Percentiles rank a stretch among this genome's conserved stretches.
phyloP scores from a whole-genome alignment of 2,888 invertebrate species.

The Cosmopolites sordidus region DNA sequence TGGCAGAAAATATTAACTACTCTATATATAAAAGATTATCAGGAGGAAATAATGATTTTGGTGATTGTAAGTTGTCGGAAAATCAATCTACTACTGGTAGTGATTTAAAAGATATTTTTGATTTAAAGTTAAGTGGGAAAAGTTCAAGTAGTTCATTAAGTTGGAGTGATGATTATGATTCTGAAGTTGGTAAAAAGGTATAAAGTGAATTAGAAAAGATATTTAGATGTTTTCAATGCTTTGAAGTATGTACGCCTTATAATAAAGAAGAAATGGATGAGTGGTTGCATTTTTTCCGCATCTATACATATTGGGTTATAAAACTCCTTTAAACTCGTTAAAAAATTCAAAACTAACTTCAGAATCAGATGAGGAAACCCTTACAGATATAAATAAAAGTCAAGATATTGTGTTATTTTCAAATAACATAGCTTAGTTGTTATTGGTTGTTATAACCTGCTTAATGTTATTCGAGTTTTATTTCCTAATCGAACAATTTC shows the following conservation, averaged over 20 bases:
- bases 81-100: constrained; percentile 8
- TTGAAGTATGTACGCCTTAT: constrained; percentile 50
- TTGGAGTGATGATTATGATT: constrained; percentile 54
- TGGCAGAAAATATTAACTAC: constrained; percentile 7
- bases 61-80: neutral
- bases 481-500: no score
- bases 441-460: no score
- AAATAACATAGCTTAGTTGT: no score
- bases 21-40: neutral
- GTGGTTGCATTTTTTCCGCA: constrained; percentile 55
- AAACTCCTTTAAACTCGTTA: constrained; percentile 19
- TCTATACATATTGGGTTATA: constrained; percentile 16
- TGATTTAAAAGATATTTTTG: constrained; percentile 16
- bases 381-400: neutral
- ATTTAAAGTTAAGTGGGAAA: constrained; percentile 27
- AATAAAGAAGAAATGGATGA: constrained; percentile 57
- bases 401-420: neutral
- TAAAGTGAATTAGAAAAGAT: constrained; percentile 56
- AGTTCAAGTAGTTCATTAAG: constrained; percentile 47
- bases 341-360: constrained; percentile 13
- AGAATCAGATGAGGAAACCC: constrained; percentile 12
- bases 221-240: constrained; percentile 55
- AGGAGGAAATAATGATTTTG: neutral
- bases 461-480: no score
- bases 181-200: constrained; percentile 52